Evolutionary conservation across 2,888 invertebrate species (phyloP), one percentile per base, ranked within the genome.

Genomic region (Coelopa pilipes): DNA sequence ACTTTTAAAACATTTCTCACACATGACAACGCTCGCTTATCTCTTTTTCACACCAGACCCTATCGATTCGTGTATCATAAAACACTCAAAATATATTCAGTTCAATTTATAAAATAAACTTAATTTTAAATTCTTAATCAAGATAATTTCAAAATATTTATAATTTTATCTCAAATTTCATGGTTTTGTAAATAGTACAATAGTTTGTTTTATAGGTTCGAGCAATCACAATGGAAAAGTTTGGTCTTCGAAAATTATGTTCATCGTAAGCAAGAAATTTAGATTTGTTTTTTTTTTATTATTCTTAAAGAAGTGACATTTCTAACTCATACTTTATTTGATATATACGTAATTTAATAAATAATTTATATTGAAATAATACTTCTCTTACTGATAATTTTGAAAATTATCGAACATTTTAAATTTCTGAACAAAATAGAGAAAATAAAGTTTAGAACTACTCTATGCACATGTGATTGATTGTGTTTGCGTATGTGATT

Each of bases 51-150:
- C 34, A 7, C 34, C 34, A 34, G 34, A 7, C 7, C 34, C 34
- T 34, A 34, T 34, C 21, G 19, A 17, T 47, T 49, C 0, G 13
- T 11, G 49, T 19, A 46, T 65, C 12, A 49, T 19, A 11, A 49
- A 12, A 15, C 11, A 3, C 12, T 17, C 66, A 66, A 19, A 49
- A 47, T 15, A 66, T 17, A 13, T 45, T 19, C 19, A 45, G 19
- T 63, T 46, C 10, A 45, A 15, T 17, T 63, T 45, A 2, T 46
- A 63, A 45, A 45, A 63, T 45, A 68, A 68, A 49, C 50, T 19
- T 34, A 9, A 46, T n/a, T 0, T 34, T 11, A 65, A 47, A 65
- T 17, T 46, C 12, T 34, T 62, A 62, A 62, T 13, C 19, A 57
- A n/a, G 3, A 57, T 15, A 2, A 19, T 5, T 57, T 57, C 21